A percentile compares a stretch with the other conserved stretches of the same genome.
Conservation (phyloP, 2,797 vertebrate species). For the Triplophysa yarkandensis region DNA sequence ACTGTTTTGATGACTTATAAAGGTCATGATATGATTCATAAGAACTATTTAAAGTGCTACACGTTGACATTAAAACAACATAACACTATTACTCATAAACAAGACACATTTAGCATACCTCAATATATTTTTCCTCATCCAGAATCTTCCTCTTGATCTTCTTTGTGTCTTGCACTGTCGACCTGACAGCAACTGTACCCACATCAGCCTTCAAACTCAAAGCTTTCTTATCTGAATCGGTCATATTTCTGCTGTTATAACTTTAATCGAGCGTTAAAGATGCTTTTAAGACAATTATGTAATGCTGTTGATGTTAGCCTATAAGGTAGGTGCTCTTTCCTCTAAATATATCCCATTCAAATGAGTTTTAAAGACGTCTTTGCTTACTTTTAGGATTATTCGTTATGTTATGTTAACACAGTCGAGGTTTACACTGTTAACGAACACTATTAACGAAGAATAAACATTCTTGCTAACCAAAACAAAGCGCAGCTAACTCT, state of each 20-base stretch:
- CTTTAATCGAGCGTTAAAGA: too few species aligned
- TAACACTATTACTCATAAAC: background rate
- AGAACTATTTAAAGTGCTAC: background rate
- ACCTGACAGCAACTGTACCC: conserved; percentile 38
- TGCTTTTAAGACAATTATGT: background rate
- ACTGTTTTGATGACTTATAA: background rate
- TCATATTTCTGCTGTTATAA: conserved; percentile 31
- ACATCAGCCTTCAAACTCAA: conserved; percentile 10
- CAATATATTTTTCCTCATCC: conserved; percentile 51
- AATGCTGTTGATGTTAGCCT: conserved; percentile 10
- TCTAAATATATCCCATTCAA: background rate
- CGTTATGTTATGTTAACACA: background rate
- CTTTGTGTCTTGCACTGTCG: conserved; percentile 10
- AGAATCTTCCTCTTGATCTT: conserved; percentile 40
- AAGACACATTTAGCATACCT: conserved; percentile 2
- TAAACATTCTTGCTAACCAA: background rate
- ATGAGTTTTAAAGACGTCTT: background rate
- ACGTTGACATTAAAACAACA: background rate
- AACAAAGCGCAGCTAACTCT: background rate
- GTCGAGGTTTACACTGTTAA: background rate
- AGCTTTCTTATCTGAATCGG: conserved; percentile 12
- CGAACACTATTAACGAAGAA: background rate
- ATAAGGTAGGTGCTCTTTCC: too few species aligned
- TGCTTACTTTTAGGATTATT: background rate
- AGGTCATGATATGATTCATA: background rate